Conservation (phyloP, 2,888 invertebrate genomes). For the Sminthurides aquaticus region DNA sequence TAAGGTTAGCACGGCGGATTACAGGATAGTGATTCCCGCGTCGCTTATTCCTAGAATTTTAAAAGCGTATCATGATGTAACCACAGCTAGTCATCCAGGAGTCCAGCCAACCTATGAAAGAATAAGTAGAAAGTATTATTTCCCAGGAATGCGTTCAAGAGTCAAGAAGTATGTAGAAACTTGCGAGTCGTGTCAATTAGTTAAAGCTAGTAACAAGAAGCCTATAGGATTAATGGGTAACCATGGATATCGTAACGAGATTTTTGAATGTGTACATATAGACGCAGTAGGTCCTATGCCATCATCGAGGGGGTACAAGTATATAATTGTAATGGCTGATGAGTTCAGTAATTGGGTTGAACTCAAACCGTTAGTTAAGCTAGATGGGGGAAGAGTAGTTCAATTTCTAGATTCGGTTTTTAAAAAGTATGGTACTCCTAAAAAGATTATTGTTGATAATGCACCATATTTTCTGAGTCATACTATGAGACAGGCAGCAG, state of each 20-base stretch:
- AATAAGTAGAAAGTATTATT: too few species aligned
- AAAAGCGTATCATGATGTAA: too few species aligned
- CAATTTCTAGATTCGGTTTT: not conserved
- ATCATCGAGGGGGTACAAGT: not conserved
- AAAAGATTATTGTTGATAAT: not conserved
- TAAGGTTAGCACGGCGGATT: too few species aligned
- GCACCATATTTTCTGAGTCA: not conserved
- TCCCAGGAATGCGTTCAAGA: too few species aligned
- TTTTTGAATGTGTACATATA: not conserved
- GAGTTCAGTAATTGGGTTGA: not conserved
- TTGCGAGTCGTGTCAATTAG: too few species aligned
- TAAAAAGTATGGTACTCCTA: not conserved
- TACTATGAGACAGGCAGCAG: not conserved
- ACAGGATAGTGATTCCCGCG: too few species aligned
- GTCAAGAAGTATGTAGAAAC: too few species aligned
- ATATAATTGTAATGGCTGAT: not conserved
- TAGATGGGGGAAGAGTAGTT: not conserved
- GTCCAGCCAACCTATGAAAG: too few species aligned
- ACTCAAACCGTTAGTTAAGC: not conserved
- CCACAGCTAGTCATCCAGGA: too few species aligned
- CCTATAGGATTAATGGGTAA: not conserved
- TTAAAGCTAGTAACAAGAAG: too few species aligned
- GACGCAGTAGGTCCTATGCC: not conserved
- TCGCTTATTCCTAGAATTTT: too few species aligned
- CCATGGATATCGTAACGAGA: not conserved